Conservation (phyloP, 2,113 vertebrate species). For the Origma solitaria region DNA sequence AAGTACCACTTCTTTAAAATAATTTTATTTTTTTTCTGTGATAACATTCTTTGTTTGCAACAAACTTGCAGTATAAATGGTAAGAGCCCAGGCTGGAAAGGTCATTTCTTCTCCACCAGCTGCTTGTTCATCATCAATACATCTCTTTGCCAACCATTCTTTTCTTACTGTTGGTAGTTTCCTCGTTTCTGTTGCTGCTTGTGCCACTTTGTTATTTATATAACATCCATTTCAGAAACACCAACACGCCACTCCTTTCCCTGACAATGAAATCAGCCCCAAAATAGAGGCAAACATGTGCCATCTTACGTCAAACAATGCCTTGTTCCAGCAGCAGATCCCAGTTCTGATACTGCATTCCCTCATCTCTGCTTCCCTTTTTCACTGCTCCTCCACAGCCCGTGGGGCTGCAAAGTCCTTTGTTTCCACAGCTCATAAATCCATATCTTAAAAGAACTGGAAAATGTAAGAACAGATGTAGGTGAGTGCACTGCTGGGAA, state of each 20-base stretch:
- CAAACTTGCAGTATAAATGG: background rate
- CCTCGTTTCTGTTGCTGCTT: slow-evolving; percentile 38
- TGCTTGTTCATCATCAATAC: background rate
- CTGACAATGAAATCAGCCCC: background rate
- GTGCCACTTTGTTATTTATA: slow-evolving; percentile 2
- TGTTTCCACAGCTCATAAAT: slow-evolving; percentile 23
- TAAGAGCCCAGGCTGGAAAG: background rate
- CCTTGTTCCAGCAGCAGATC: background rate
- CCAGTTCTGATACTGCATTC: background rate
- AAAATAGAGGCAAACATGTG: background rate
- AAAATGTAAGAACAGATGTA: background rate
- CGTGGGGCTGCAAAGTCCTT: background rate
- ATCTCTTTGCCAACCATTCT: background rate
- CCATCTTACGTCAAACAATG: background rate
- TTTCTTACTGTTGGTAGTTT: background rate
- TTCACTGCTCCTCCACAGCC: background rate
- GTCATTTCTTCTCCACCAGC: background rate
- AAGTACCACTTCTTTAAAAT: background rate
- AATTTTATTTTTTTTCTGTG: background rate
- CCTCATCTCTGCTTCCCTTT: background rate
- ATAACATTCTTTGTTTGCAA: background rate
- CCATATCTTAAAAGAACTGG: background rate
- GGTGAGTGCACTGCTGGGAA: slow-evolving; percentile 12
- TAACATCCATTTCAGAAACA: background rate
- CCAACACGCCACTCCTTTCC: background rate